Base-by-base conservation (phyloP, 1,140 invertebrate genomes). In the Drosophila busckii region DNA sequence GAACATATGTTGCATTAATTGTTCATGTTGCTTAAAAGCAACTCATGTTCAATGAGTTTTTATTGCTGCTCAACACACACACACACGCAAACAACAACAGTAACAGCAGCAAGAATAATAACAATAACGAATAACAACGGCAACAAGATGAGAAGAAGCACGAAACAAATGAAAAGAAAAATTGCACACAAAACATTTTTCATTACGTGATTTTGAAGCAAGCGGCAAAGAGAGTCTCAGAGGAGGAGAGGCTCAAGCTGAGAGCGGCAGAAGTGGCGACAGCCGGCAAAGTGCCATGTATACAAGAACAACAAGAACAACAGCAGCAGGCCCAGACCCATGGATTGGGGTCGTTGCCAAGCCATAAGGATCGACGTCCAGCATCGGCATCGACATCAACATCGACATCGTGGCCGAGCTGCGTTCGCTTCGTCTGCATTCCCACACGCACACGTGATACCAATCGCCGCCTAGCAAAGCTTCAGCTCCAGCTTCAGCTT, bases 1-100 rank as follows among this genome's bases (percentile, higher is more conserved):
- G 53, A 80, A 80, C 73, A 80, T 80, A 80, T 80, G 73, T 80
- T 80, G 73, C 73, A 82, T 80, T 80, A 80, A 80, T 80, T 80
- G 73, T 80, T 68, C 75, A 73, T 80, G 73, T 80, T 73, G 68
- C 75, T 73, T 64, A 64, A 80, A 82, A 82, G 68, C 75, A 80
- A 80, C 73, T 80, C 68, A 58, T 80, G 73, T 80, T 80, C 73
- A 80, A 80, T 80, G 75, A 71, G 75, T 80, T 80, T n/a, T 80
- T 80, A 80, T 80, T 80, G 73, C 73, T 80, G 73, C 69, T 82
- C 73, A 66, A 80, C 75, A 80, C 59, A 80, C 68, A 73, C 80
- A 80, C 73, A 80, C 75, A 80, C 59, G 82, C 68, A 73, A 78
- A 80, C 73, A 78, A 61, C 71, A 75, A 69, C 50, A 13, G 12